Base-by-base conservation (phyloP, 2,888 invertebrate genomes). In the Agrochola litura region DNA sequence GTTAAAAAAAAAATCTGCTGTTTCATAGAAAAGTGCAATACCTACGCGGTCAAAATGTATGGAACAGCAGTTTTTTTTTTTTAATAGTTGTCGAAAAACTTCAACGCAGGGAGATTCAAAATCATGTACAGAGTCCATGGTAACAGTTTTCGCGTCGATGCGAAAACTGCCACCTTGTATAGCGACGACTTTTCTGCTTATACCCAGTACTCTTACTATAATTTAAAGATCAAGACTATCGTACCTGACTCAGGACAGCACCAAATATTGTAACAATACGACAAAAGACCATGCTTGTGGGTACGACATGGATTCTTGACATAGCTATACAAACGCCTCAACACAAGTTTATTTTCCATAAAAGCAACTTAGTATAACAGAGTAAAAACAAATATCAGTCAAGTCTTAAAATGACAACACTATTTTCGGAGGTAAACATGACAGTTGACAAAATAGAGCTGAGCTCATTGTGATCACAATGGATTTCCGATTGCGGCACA, bases 401-500 rank as follows among this genome's bases (percentile, higher is more conserved):
- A 52, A 68, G 43, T 67, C 61, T 72, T 82, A 76, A 85, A 75
- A 81, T 68, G 77, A 70, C 75, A 72, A 67, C 73, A 77, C 71
- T 77, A 79, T 86, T 84, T 83, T 84, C 56, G 69, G 70, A 84
- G 65, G 64, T 81, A 87, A 85, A 82, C 73, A 82, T 76, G 83
- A 80, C 84, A 86, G 86, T 85, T 83, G 87, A 86, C 76, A 84
- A 88, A 82, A 87, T 85, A 75, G 76, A 77, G 76, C 70, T 78
- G 82, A 79, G 74, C 84, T 82, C 84, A 85, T 84, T 88, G 81
- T 73, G 77, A 87, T 79, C 82, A 81, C 87, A 90, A 90, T 90
- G 87, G 87, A 85, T 89, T 90, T 88, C 87, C 89, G 86, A 91
- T 86, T 84, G 86, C 76, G 79, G 75, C 81, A 82, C 77, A 78